Evolutionary conservation across 1,140 invertebrate species (phyloP), one percentile per base, ranked within the genome.

Genomic region (Drosophila athabasca): DNA sequence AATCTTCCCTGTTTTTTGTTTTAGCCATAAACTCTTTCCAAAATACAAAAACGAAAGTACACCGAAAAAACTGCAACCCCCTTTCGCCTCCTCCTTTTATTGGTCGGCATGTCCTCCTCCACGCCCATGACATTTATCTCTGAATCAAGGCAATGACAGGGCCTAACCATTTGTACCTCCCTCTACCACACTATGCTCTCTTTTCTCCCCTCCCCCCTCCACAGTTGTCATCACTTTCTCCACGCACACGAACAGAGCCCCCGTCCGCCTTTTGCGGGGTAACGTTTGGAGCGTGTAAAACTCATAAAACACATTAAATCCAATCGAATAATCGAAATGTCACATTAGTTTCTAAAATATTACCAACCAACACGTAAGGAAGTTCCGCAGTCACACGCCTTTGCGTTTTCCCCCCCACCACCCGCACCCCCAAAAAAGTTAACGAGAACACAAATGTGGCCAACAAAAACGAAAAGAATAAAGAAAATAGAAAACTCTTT

Each of bases 241-340:
- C 24, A 26, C 24, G 46, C 59, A 72, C 31, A 17, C 52, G 43
- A 17, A 46, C 22, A 44, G 13, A 22, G 22, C 51, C 61, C 29
- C 44, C 51, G 4, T 26, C 5, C 60, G 15, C 29, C 6, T 0
- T 35, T 35, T 9, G 8, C 17, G 31, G 2, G 31, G 31, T 8
- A 72, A 66, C 70, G 59, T 44, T 53, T 54, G 72, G 44, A 83
- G 84, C 82, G 83, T 88, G 83, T 81, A 85, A 81, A 78, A 81
- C 81, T 90, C 90, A 91, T 91, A 90, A 90, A 90, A 90, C 89
- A 90, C 89, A 90, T 90, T 90, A 90, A 90, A 90, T 90, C 89
- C 89, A 90, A 90, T 90, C 87, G 90, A 90, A 90, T 90, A 90
- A 90, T 90, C 89, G 89, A 90, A 90, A 90, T 90, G 89, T 90